Conservation (phyloP, 35 echinoderm and acorn worm genomes). For the Acanthaster planci region DNA sequence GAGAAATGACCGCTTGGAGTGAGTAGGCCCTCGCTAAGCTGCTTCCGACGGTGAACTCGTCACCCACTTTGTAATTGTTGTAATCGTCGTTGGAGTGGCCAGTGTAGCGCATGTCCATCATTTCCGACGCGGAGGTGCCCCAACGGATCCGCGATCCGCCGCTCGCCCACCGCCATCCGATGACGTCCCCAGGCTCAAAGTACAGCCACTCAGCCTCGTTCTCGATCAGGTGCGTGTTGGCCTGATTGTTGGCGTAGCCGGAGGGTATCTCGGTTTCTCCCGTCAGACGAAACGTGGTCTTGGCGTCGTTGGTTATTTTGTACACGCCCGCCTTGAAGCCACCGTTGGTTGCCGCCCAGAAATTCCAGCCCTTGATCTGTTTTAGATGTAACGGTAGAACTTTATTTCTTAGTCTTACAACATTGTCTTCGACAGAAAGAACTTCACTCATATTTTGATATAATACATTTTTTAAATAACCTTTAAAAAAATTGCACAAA, state of each 20-base stretch:
- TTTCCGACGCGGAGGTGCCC: slow-evolving; percentile 11
- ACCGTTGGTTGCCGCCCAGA: slow-evolving; percentile 49
- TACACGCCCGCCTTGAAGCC: slow-evolving; percentile 76
- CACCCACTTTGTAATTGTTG: slow-evolving; percentile 30
- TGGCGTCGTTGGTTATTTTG: slow-evolving; percentile 22
- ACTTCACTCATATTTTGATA: too few relatives aligned
- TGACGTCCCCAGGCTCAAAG: slow-evolving; percentile 79
- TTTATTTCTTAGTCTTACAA: too few relatives aligned
- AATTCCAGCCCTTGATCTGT: slow-evolving; percentile 65
- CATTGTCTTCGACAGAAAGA: too few relatives aligned
- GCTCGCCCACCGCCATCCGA: slow-evolving; percentile 73
- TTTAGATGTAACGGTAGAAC: neutral
- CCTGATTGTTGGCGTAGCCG: slow-evolving; percentile 42
- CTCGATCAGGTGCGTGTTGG: slow-evolving; percentile 39
- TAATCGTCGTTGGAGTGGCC: slow-evolving; percentile 52
- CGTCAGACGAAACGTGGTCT: slow-evolving; percentile 54
- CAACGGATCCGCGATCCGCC: slow-evolving; percentile 45
- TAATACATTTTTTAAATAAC: too few relatives aligned
- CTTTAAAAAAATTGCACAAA: too few relatives aligned
- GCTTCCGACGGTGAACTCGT: slow-evolving; percentile 38
- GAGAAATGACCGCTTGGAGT: slow-evolving; percentile 63
- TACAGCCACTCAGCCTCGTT: slow-evolving; percentile 63
- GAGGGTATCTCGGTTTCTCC: slow-evolving; percentile 60
- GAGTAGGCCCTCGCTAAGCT: slow-evolving; percentile 69
- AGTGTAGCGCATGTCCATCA: slow-evolving; percentile 57